Evolutionary conservation across 2,113 vertebrate genomes (phyloP), one percentile per base, ranked within the genome.

Genomic region (Neotoma lepida): DNA sequence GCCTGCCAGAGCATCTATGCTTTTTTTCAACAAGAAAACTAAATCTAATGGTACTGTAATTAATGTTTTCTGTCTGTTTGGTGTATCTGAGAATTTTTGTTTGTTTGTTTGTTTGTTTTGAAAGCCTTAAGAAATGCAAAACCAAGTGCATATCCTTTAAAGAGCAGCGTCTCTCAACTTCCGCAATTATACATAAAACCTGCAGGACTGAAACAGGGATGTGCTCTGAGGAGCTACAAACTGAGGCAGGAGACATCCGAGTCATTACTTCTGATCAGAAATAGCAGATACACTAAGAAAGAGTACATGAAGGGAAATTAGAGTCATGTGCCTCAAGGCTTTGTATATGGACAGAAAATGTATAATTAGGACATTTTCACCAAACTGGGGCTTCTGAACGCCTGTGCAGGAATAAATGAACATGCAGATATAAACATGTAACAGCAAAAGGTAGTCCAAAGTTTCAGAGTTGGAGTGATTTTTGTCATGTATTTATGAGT

Each of bases 11-110:
- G 3, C 2, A 58, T 15, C 22, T 81, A 24, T 58, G 35, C 12
- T 63, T 15, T 84, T 51, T 84, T 84, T 96, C 88, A 95, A 80
- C 30, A 94, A 26, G 56, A 88, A 97, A 96, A 95, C 95, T 74
- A 97, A 88, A 97, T 46, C 54, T 63, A 0, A 4, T 6, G 95
- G 22, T 58, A 24, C 33, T 77, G 15, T 94, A 73, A 97, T 97
- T 96, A 97, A 94, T 91, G 35, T 94, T 12, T 91, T 0, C 58
- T 96, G 61, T 89, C 76, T 63, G 73, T 93, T 95, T 84, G 41
- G 39, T 78, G 20, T 77, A 89, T 82, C 44, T 71, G 30, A 56
- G 51, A 17, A 35, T 35, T 78, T 71, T 71, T 14, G 5, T 66
- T 12, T n/a, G 35, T 10, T 18, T 77, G 4, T 76, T 90, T 85